Evolutionary conservation across 2,888 invertebrate genomes (phyloP).

Genomic region (Eupithecia subfuscata): DNA sequence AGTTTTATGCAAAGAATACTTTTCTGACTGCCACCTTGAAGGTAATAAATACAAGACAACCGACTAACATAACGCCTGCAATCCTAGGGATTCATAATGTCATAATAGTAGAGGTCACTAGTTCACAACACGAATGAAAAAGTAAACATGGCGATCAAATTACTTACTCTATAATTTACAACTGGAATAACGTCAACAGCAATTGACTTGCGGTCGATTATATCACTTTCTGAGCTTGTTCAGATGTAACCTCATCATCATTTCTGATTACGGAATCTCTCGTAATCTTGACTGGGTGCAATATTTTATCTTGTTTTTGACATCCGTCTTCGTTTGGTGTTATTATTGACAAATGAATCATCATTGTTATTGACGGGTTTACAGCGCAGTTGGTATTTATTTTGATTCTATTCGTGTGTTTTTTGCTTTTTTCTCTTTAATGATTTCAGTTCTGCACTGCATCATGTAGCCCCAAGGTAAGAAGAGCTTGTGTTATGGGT

Average conservation of each 20-base stretch:
- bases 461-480: neutral
- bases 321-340: slow-evolving; percentile 36
- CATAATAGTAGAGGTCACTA: slow-evolving; percentile 8
- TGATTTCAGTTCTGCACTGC: neutral
- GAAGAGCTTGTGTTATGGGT: neutral
- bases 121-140: neutral
- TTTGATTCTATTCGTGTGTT: neutral
- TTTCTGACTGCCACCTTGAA: neutral
- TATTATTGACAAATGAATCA: slow-evolving; percentile 39
- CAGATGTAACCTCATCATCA: slow-evolving; percentile 34
- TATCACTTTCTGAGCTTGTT: slow-evolving; percentile 38
- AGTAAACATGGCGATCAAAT: slow-evolving; percentile 12
- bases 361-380: slow-evolving; percentile 30
- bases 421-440: neutral
- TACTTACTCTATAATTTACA: slow-evolving; percentile 14
- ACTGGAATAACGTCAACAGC: slow-evolving; percentile 16
- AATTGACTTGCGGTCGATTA: slow-evolving; percentile 25
- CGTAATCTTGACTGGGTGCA: slow-evolving; percentile 27
- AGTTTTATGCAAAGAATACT: neutral
- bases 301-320: slow-evolving; percentile 29
- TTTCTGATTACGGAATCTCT: slow-evolving; percentile 35
- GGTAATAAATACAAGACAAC: neutral
- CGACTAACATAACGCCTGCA: neutral
- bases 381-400: slow-evolving; percentile 7
- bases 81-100: neutral